phyloP scores from a whole-genome alignment of 2,113 vertebrate species.

The Oryzias curvinotus region DNA sequence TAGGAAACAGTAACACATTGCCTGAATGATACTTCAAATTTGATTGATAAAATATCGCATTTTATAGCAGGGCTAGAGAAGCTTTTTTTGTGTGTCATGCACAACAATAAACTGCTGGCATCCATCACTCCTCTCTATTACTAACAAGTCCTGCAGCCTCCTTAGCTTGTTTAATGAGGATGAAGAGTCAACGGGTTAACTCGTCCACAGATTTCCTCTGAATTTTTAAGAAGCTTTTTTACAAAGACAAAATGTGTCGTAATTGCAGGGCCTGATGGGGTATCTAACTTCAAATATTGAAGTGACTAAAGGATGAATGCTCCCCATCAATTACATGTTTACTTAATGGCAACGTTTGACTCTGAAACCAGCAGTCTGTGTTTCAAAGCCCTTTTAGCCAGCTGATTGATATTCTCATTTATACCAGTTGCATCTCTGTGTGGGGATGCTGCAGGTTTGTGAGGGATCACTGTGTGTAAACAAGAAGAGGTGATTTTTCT shows the following conservation, averaged over 20 bases:
- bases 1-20: too few species aligned
- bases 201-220: not conserved
- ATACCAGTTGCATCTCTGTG: slow-evolving; percentile 13
- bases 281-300: slow-evolving; percentile 34
- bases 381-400: slow-evolving; percentile 52
- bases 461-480: slow-evolving; percentile 33
- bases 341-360: slow-evolving; percentile 41
- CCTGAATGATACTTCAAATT: too few species aligned
- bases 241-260: not conserved
- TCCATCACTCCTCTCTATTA: not conserved
- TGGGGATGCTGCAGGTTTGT: slow-evolving; percentile 16
- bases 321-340: slow-evolving; percentile 24
- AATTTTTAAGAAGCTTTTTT: not conserved
- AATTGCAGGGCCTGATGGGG: slow-evolving; percentile 20
- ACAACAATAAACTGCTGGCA: too few species aligned
- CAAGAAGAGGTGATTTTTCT: slow-evolving; percentile 33
- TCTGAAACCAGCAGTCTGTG: slow-evolving; percentile 43
- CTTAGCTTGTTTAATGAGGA: not conserved
- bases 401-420: slow-evolving; percentile 62
- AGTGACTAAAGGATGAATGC: slow-evolving; percentile 38
- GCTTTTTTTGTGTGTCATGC: too few species aligned
- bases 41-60: too few species aligned
- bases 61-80: too few species aligned
- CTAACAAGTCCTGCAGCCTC: not conserved
- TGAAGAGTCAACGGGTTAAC: not conserved